phyloP scores from a whole-genome alignment of 2,113 vertebrate genomes.

The Crotalus helleri region DNA sequence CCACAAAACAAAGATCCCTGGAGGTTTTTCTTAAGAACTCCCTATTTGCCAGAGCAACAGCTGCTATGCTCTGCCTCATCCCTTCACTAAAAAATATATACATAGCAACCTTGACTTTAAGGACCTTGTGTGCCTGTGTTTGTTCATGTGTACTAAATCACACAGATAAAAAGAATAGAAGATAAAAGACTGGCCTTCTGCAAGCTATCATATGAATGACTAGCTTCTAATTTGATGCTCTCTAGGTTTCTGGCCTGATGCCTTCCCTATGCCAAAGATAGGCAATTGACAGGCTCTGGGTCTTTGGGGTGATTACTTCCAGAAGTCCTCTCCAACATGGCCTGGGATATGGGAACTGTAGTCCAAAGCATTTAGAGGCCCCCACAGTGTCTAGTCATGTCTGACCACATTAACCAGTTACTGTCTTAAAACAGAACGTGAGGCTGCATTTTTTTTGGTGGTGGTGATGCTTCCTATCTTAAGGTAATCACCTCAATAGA shows the following conservation, averaged over 20 bases:
- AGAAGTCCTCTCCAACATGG: not conserved
- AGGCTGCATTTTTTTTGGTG: not conserved
- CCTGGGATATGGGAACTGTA: not conserved
- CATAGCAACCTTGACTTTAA: not conserved
- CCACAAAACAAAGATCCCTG: not conserved
- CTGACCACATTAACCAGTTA: not conserved
- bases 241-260: not conserved
- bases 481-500: not conserved
- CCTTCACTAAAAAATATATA: not conserved
- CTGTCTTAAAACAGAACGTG: not conserved
- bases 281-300: not conserved
- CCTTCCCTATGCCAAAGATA: not conserved
- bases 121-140: not conserved
- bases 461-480: not conserved
- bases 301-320: not conserved
- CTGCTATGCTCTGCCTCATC: not conserved
- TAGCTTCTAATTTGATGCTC: not conserved
- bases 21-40: not conserved
- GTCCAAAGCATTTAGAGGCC: not conserved
- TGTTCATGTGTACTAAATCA: not conserved
- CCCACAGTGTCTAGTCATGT: not conserved
- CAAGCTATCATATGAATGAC: not conserved
- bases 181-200: not conserved
- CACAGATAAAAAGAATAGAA: too few relatives aligned
- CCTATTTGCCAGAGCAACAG: not conserved